These are phyloP conservation scores for Hydrolagus affinis DNA, from an alignment of 2,113 vertebrate genomes.

Conservation along the genomic window DNA sequence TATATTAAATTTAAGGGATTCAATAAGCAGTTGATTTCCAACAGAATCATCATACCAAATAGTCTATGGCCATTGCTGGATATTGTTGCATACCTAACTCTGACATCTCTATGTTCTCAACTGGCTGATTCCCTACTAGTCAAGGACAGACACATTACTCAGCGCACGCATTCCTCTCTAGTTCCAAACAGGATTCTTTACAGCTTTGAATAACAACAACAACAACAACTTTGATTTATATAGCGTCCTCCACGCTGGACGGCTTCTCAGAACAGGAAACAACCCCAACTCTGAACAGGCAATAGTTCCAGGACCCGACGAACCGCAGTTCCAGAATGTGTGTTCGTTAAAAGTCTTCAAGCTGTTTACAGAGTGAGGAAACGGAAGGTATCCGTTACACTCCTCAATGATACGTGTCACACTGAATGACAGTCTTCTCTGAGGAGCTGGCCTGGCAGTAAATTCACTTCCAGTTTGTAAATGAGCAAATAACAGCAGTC, in stretches of 20 bases:
- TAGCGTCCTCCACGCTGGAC: no score
- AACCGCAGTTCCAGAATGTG: neutral
- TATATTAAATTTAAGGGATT: no score
- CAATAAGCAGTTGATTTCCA: no score
- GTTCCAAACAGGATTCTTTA: neutral
- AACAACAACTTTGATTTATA: no score
- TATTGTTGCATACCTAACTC: neutral
- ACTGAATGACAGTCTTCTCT: slow-evolving; percentile 66
- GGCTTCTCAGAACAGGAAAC: neutral
- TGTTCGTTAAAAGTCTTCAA: slow-evolving; percentile 40
- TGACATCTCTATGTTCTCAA: neutral
- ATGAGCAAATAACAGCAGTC: slow-evolving; percentile 63
- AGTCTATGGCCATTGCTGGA: neutral
- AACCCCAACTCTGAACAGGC: neutral
- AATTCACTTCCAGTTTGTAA: slow-evolving; percentile 58
- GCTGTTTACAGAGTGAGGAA: slow-evolving; percentile 51
- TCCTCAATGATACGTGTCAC: slow-evolving; percentile 56
- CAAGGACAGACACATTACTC: neutral
- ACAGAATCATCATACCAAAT: no score
- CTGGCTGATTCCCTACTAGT: neutral
- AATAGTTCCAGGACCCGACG: neutral
- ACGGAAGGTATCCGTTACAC: slow-evolving; percentile 53
- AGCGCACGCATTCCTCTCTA: neutral
- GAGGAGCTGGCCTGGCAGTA: slow-evolving; percentile 51
- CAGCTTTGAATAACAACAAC: no score